A percentile compares a stretch with the other conserved stretches of the same genome.
These are phyloP conservation scores for Rosalia funebris DNA, from an alignment of 2,888 invertebrate genomes.

Conservation along the genomic window DNA sequence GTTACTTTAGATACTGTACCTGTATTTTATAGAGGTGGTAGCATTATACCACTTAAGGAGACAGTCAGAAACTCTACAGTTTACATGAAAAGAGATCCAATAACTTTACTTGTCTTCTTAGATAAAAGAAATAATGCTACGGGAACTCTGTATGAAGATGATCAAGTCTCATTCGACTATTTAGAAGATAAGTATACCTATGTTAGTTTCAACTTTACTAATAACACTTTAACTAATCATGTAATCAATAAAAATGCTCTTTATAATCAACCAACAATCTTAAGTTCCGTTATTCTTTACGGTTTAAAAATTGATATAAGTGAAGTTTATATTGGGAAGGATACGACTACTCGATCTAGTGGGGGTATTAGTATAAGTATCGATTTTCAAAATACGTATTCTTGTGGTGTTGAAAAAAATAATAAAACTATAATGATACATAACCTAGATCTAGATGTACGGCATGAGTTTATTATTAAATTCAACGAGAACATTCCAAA, in stretches of 20 bases:
- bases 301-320: background rate
- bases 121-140: slow-evolving; percentile 66
- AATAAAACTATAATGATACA: slow-evolving; percentile 6
- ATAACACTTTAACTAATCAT: slow-evolving; percentile 14
- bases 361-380: background rate
- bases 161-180: slow-evolving; percentile 77
- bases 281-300: slow-evolving; percentile 7
- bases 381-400: slow-evolving; percentile 4
- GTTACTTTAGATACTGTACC: slow-evolving; percentile 29
- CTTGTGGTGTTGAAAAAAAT: background rate
- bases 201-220: slow-evolving; percentile 10
- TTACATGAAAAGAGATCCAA: slow-evolving; percentile 43
- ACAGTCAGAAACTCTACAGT: slow-evolving; percentile 34
- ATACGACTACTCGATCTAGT: background rate
- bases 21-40: slow-evolving; percentile 37
- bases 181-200: slow-evolving; percentile 24
- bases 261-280: background rate
- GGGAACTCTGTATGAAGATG: slow-evolving; percentile 88
- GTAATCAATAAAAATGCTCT: slow-evolving; percentile 10
- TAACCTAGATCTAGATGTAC: slow-evolving; percentile 15
- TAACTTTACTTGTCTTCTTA: slow-evolving; percentile 44
- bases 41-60: slow-evolving; percentile 48
- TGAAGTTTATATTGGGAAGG: slow-evolving; percentile 5
- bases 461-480: slow-evolving; percentile 8
- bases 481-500: slow-evolving; percentile 9